Percentiles rank a stretch among this genome's conserved stretches.
Conservation (phyloP, 2,888 invertebrate species). For the Tricholauxania praeusta region DNA sequence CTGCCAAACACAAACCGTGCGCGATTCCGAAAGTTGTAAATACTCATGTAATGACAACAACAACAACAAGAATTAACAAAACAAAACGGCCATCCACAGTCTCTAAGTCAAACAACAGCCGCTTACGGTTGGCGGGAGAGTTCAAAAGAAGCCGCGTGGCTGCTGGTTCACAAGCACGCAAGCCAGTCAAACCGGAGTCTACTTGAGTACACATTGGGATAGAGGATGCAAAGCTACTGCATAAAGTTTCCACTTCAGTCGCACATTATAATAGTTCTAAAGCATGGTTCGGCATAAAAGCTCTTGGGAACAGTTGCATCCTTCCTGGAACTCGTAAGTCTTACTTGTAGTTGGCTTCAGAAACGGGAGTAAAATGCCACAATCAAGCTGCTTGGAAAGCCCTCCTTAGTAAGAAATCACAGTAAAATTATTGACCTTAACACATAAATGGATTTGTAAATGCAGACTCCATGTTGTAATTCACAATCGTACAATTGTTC, state of each 20-base stretch:
- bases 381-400: too few relatives aligned
- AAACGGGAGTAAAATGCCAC: too few relatives aligned
- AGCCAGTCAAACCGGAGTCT: not conserved
- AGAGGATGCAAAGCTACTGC: not conserved
- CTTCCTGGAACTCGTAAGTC: not conserved
- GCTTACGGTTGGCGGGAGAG: slow-evolving; percentile 18
- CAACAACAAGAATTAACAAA: slow-evolving; percentile 22
- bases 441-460: too few relatives aligned
- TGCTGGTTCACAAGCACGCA: slow-evolving; percentile 21
- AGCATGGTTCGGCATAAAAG: not conserved
- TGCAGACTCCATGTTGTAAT: too few relatives aligned
- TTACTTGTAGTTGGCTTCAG: too few relatives aligned
- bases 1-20: slow-evolving; percentile 33
- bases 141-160: slow-evolving; percentile 30
- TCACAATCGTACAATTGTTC: too few relatives aligned
- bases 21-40: slow-evolving; percentile 36
- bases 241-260: too few relatives aligned
- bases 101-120: slow-evolving; percentile 31
- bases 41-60: slow-evolving; percentile 35
- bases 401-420: too few relatives aligned
- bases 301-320: not conserved
- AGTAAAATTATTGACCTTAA: too few relatives aligned
- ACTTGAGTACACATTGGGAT: slow-evolving; percentile 6
- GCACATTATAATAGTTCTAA: too few relatives aligned
- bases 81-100: slow-evolving; percentile 34